Evolutionary conservation across 2,888 invertebrate genomes (phyloP), one percentile per base, ranked within the genome.

Genomic region (Dione juno): DNA sequence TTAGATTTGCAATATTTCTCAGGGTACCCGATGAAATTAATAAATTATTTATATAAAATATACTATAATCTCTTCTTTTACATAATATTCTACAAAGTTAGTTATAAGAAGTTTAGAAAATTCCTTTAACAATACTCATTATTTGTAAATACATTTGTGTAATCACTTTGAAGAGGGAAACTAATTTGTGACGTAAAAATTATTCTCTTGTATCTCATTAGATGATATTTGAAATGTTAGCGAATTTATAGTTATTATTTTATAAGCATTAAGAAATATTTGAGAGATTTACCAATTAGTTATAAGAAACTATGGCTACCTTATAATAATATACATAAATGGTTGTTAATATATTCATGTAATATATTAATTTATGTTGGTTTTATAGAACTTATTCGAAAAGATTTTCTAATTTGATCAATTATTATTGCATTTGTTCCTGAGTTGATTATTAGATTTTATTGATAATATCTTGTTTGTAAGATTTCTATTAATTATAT

Each of bases 361-460:
- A 89, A 89, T 89, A 89, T 89, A 88, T 88, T 88, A 84, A 86
- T 81, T 82, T 86, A 86, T 84, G 87, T 90, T 90, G 84, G 83
- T 86, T 85, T 84, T 84, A 87, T 82, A 86, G 83, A 84, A 88
- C 85, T 84, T 87, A 84, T 89, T 86, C 82, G 82, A 88, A 89
- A 89, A 84, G 74, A 87, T 85, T 87, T 86, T 88, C 85, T 84
- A 88, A 89, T 88, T 89, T 87, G 87, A 90, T 89, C 84, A 89
- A 92, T 90, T 92, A 86, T 89, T 92, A 92, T 90, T 93, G 93
- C 93, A 93, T 93, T 93, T 92, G 93, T 93, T 93, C 93, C 93
- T 93, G 93, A 92, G 88, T 90, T 92, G 90, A 90, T 87, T 89
- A 85, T 88, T 92, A 92, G 89, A 91, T 91, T 92, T 91, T 92